phyloP scores from a whole-genome alignment of 2,113 vertebrate species.

The Myiopsitta monachus region DNA sequence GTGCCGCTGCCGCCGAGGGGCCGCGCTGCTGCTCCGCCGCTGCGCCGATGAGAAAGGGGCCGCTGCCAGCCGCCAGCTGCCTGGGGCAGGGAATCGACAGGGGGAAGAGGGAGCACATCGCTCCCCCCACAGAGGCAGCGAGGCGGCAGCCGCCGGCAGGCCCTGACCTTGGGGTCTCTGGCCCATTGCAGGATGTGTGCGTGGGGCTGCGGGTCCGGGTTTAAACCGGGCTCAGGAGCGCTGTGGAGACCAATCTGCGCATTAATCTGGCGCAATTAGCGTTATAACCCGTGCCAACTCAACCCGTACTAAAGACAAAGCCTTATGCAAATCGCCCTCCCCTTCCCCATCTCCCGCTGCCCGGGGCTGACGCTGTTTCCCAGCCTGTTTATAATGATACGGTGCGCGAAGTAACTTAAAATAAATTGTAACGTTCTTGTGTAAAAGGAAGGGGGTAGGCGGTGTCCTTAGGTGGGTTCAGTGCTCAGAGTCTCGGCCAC shows the following conservation, averaged over 20 bases:
- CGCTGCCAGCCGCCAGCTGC: background rate
- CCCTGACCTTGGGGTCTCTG: background rate
- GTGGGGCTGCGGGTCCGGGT: background rate
- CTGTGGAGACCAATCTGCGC: constrained; percentile 16
- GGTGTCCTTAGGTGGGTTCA: constrained; percentile 46
- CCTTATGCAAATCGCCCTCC: constrained; percentile 70
- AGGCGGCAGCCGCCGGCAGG: background rate
- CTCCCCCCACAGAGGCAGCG: background rate
- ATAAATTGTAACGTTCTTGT: constrained; percentile 72
- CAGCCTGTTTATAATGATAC: constrained; percentile 60
- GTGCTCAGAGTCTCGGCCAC: constrained; percentile 67
- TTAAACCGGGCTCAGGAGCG: constrained; percentile 26
- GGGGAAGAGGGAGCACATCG: background rate
- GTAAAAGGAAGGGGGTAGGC: constrained; percentile 45
- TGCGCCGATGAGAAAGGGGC: background rate
- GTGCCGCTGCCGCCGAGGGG: background rate
- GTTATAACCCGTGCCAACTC: constrained; percentile 43
- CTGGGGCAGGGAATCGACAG: background rate
- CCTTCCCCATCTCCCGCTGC: background rate
- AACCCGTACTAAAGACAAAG: constrained; percentile 64
- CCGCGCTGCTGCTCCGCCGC: background rate
- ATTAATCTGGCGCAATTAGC: constrained; percentile 66
- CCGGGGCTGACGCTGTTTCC: constrained; percentile 33
- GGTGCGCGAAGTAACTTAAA: constrained; percentile 69
- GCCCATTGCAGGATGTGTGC: accelerated